Conservation (phyloP, 2,888 invertebrate species). For the Trimorus sp. region DNA sequence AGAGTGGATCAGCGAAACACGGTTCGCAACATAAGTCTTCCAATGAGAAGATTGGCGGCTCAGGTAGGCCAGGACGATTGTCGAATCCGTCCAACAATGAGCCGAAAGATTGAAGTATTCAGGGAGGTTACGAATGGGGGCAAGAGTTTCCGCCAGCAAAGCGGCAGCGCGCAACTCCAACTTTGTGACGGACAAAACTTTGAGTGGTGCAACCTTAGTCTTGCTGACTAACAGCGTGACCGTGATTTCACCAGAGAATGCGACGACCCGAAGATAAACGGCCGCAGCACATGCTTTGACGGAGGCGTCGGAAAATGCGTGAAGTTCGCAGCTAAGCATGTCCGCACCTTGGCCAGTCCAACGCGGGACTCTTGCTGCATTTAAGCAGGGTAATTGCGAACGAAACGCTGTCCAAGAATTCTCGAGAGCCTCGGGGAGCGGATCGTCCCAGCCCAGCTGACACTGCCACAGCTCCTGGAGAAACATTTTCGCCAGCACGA, state of each 20-base stretch:
- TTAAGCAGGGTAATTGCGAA: background rate
- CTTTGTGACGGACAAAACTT: background rate
- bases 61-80: constrained; percentile 50
- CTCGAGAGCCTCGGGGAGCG: no score
- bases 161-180: background rate
- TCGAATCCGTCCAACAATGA: constrained; percentile 59
- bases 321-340: background rate
- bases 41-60: constrained; percentile 30
- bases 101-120: background rate
- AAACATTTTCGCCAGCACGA: constrained; percentile 28
- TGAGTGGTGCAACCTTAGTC: background rate
- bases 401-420: background rate
- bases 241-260: no score
- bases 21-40: no score
- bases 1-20: constrained; percentile 50
- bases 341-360: background rate
- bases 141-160: background rate
- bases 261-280: background rate
- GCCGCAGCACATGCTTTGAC: background rate
- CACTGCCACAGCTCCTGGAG: background rate
- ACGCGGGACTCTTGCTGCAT: background rate
- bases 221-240: background rate
- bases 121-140: background rate
- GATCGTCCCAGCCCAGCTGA: background rate
- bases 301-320: constrained; percentile 1